These are phyloP conservation scores for Aleadryas rufinucha DNA, from an alignment of 2,113 vertebrate genomes.

Conservation along the genomic window DNA sequence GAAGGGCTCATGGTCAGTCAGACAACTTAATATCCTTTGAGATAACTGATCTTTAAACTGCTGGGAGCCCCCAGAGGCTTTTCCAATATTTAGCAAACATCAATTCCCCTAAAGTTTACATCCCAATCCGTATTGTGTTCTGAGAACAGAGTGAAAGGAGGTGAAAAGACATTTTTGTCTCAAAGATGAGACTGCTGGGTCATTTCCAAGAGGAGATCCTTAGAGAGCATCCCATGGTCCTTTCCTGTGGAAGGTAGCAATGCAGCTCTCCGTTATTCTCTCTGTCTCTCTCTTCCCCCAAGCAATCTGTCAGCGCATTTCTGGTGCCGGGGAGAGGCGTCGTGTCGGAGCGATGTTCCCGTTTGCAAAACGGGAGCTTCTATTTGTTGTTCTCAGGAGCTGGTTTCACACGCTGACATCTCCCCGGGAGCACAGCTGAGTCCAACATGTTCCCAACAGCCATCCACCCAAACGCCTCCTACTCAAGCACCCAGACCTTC, in stretches of 20 bases:
- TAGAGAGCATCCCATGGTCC: slow-evolving; percentile 21
- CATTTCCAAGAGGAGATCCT: slow-evolving; percentile 40
- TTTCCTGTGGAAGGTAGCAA: slow-evolving; percentile 8
- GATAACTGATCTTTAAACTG: not conserved
- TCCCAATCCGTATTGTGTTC: not conserved
- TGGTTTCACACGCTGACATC: slow-evolving; percentile 60
- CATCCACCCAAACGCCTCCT: slow-evolving; percentile 56
- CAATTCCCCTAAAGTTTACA: not conserved
- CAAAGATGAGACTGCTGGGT: not conserved
- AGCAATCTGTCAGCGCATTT: slow-evolving; percentile 54
- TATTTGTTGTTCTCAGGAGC: slow-evolving; percentile 72
- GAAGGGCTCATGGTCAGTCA: not conserved
- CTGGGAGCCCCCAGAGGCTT: not conserved
- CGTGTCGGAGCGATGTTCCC: slow-evolving; percentile 56
- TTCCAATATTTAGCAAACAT: not conserved
- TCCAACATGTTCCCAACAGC: slow-evolving; percentile 65
- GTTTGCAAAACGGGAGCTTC: slow-evolving; percentile 68
- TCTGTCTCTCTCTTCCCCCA: slow-evolving; percentile 62
- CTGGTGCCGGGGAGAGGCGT: slow-evolving; percentile 50
- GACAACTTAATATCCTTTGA: not conserved
- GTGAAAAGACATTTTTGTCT: not conserved
- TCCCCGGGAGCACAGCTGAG: slow-evolving; percentile 48
- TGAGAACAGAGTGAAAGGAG: not conserved
- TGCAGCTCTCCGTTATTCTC: not conserved
- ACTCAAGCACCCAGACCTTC: slow-evolving; percentile 16